These are phyloP conservation scores for Hepsetus odoe DNA, from an alignment of 2,113 vertebrate genomes.

Conservation along the genomic window DNA sequence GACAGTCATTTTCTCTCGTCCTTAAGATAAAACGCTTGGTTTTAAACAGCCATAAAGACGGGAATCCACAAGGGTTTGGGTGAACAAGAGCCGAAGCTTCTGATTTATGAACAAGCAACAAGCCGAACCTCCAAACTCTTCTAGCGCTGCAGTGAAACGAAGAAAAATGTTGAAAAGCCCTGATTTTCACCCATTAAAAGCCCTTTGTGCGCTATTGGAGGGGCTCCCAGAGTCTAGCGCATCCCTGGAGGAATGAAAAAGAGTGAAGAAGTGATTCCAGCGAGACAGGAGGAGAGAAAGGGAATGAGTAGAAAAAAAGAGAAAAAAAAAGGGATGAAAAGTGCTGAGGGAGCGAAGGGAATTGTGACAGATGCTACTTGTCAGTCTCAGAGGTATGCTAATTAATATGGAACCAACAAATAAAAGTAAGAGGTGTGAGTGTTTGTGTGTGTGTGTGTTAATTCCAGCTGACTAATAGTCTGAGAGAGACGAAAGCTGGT, in stretches of 20 bases:
- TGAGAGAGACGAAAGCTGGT: conserved; percentile 54
- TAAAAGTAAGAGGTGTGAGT: conserved; percentile 43
- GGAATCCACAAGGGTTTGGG: no score
- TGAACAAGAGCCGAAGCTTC: no score
- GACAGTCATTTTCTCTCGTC: no score
- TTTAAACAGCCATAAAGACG: no score
- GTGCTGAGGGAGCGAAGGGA: conserved; percentile 48
- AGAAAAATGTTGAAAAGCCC: not conserved
- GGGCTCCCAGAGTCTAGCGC: not conserved
- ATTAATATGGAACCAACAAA: conserved; percentile 68
- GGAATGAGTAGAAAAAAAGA: no score
- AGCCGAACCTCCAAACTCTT: no score
- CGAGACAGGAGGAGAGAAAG: conserved; percentile 26
- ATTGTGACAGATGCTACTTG: conserved; percentile 80
- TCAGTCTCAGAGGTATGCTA: conserved; percentile 78
- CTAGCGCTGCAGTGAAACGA: no score
- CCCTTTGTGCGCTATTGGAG: not conserved
- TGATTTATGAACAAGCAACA: no score
- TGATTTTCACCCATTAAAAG: not conserved
- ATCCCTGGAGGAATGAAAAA: not conserved
- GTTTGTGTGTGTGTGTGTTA: conserved; percentile 34
- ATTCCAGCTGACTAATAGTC: conserved; percentile 60
- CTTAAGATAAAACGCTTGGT: no score
- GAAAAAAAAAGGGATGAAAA: conserved; percentile 32
- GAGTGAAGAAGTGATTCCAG: not conserved